Evolutionary conservation across 1,140 invertebrate genomes (phyloP).

Genomic region (Temnothorax longispinosus): DNA sequence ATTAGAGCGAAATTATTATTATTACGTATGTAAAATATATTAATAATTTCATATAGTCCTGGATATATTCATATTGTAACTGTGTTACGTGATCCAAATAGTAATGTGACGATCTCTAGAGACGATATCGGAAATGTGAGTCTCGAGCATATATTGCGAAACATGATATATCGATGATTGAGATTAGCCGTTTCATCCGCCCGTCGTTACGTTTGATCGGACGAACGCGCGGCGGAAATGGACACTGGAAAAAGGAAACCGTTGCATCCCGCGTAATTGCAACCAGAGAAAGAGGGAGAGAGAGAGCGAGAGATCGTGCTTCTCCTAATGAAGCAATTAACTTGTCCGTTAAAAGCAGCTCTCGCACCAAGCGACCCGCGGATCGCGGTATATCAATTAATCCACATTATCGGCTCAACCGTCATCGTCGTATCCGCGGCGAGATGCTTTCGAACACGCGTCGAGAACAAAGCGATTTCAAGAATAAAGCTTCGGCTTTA

Average conservation of each 20-base stretch:
- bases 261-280: neutral
- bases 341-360: constrained; percentile 36
- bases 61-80: neutral
- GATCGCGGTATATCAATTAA: constrained; percentile 46
- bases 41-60: neutral
- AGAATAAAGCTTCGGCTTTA: constrained; percentile 19
- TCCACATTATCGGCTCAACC: constrained; percentile 34
- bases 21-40: neutral
- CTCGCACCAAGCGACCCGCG: neutral
- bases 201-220: neutral
- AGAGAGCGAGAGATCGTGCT: neutral
- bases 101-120: neutral
- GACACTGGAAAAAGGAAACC: neutral
- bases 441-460: neutral
- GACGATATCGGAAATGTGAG: neutral
- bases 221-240: neutral
- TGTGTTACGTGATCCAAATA: neutral
- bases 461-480: constrained; percentile 22
- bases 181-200: constrained; percentile 25
- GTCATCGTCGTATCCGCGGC: neutral
- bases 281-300: neutral
- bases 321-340: constrained; percentile 51
- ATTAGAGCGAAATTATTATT: neutral
- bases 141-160: neutral
- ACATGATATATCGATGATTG: neutral